A percentile compares a stretch with the other conserved stretches of the same genome.
These are phyloP conservation scores for Potamarius usumacintae DNA, from an alignment of 2,113 vertebrate genomes.

Conservation along the genomic window DNA sequence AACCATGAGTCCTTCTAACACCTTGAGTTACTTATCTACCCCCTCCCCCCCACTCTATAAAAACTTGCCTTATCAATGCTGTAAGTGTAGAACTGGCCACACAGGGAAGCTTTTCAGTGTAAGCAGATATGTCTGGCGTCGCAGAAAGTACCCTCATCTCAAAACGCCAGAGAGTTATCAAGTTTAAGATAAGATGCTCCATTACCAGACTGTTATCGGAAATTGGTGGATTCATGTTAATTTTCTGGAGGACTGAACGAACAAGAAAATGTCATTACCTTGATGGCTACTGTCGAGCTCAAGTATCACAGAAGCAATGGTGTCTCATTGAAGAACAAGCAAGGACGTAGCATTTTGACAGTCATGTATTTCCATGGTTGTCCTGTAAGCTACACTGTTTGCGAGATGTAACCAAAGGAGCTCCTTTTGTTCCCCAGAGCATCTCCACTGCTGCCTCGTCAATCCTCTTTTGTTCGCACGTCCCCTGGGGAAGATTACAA, in stretches of 20 bases:
- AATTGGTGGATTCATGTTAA: conserved; percentile 43
- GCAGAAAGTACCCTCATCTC: conserved; percentile 44
- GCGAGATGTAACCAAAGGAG: conserved; percentile 20
- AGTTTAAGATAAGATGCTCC: conserved; percentile 71
- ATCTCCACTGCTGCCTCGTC: not conserved
- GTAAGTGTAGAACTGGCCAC: not conserved
- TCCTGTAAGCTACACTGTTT: conserved; percentile 31
- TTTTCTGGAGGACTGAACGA: conserved; percentile 4
- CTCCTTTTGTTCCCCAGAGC: conserved; percentile 19
- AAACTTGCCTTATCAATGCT: conserved; percentile 16
- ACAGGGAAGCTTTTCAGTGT: conserved; percentile 32
- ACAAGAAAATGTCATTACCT: conserved; percentile 50
- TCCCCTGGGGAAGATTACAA: conserved; percentile 59
- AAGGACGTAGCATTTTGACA: not conserved
- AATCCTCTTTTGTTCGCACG: conserved; percentile 16
- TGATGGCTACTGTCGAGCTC: conserved; percentile 49
- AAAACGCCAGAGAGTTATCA: conserved; percentile 65
- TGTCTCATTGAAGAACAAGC: not conserved
- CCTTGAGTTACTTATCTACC: not conserved
- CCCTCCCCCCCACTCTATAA: not conserved
- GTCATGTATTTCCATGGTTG: not conserved
- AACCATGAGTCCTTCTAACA: not conserved
- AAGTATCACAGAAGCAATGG: conserved; percentile 62
- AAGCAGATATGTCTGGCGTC: conserved; percentile 28
- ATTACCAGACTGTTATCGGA: conserved; percentile 71